These are phyloP conservation scores for Malurus alboscapulatus DNA, from an alignment of 2,113 vertebrate species.

Conservation along the genomic window DNA sequence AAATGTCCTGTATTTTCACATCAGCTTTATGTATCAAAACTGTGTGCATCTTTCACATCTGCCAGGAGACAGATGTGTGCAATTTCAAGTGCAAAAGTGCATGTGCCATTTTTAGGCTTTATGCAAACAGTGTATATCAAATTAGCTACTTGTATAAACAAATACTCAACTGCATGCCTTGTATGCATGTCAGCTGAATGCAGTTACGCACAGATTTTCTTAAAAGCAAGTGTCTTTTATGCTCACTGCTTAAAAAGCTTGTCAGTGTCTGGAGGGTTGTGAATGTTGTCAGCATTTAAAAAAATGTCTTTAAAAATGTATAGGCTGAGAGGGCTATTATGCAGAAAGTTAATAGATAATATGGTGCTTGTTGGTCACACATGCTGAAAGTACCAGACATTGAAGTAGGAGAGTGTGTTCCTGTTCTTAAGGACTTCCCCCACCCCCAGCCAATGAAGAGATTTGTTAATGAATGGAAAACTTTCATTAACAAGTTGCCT, in stretches of 20 bases:
- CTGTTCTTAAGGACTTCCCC: constrained; percentile 33
- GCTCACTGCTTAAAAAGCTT: not conserved
- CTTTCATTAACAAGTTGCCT: constrained; percentile 59
- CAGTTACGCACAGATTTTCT: not conserved
- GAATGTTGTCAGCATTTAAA: not conserved
- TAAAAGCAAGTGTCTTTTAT: not conserved
- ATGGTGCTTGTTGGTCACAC: constrained; percentile 27
- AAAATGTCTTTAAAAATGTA: constrained; percentile 9
- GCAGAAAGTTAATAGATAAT: constrained; percentile 18
- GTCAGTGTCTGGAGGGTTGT: not conserved
- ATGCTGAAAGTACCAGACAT: constrained; percentile 11
- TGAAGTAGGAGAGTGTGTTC: constrained; percentile 8
- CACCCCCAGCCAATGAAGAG: not conserved
- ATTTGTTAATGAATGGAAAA: constrained; percentile 65
- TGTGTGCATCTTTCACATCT: not conserved
- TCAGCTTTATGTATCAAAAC: not conserved
- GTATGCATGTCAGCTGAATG: not conserved
- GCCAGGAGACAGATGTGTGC: not conserved
- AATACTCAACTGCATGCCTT: not conserved
- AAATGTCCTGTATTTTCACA: not conserved
- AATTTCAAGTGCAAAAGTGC: constrained; percentile 21
- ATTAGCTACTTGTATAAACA: constrained; percentile 25
- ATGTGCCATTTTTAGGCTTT: not conserved
- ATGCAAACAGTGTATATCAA: not conserved
- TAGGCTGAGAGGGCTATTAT: constrained; percentile 6